Base-by-base conservation (phyloP, 2,113 vertebrate species). In the Melanotaenia duboulayi region DNA sequence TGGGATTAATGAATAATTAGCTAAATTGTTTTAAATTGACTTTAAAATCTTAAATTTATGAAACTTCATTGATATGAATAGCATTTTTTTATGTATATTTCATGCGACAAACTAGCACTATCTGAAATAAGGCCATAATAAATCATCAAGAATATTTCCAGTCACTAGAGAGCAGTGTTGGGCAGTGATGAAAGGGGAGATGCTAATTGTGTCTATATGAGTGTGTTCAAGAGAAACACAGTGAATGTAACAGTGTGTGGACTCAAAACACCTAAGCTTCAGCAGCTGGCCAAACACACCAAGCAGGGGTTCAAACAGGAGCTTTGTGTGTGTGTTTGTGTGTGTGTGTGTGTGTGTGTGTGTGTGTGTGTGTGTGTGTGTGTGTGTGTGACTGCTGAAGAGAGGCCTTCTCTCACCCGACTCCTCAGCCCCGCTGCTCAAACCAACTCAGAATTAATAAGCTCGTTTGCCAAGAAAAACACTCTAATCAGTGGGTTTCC, bases 401-500 rank as follows among this genome's bases (percentile, higher is more conserved):
- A 80, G 85, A 81, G 83, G 83, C 74, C 80, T 88, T 82, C 74
- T 81, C 82, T 84, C 84, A 44, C 77, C 78, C 68, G 71, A 81
- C 82, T 90, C 78, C 78, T 85, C 76, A 57, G 87, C 73, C 82
- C 83, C 59, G 68, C 82, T 87, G 88, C 88, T 90, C 83, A 88
- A 89, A 92, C 90, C 85, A 90, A 94, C 93, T 35, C 8, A 94
- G 92, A 93, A 94, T 95, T 94, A 95, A 94, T 94, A 85, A 92
- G 86, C 91, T 93, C 71, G 75, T 93, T 92, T 90, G 94, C 94
- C 94, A 93, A 89, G 84, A 90, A 93, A 95, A 94, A 93, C 95
- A 93, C 92, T 92, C 93, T 95, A 94, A 95, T 95, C 94, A 95
- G 92, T 91, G 87, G 91, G 89, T 94, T 96, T 95, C 94, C 93